A percentile compares a stretch with the other conserved stretches of the same genome.
phyloP scores from a whole-genome alignment of 2,797 vertebrate genomes.

The Morus bassanus region DNA sequence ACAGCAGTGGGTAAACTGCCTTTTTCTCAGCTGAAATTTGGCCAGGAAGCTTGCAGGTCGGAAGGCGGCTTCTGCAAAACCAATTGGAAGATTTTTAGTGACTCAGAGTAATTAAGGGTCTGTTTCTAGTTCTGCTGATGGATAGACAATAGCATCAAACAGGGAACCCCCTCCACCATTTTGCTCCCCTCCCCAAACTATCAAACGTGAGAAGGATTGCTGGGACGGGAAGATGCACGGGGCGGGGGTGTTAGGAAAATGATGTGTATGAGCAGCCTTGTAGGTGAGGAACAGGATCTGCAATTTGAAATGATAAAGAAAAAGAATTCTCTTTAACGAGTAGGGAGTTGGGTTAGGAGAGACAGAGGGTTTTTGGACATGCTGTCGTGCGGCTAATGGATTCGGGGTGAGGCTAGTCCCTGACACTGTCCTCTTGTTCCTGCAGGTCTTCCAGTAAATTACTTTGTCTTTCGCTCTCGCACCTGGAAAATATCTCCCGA shows the following conservation, averaged over 20 bases:
- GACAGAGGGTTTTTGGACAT: background rate
- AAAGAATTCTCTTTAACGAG: accelerated
- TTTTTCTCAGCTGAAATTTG: background rate
- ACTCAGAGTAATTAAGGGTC: background rate
- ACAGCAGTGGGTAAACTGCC: background rate
- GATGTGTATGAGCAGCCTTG: background rate
- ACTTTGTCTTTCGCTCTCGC: background rate
- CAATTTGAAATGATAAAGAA: background rate
- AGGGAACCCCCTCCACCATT: background rate
- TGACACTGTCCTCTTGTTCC: background rate
- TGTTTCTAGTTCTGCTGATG: background rate
- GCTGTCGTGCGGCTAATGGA: background rate
- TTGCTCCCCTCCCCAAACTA: background rate
- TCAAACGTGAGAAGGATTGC: background rate
- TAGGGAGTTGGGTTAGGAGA: background rate
- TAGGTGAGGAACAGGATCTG: background rate
- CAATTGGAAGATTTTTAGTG: background rate
- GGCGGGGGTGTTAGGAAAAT: accelerated
- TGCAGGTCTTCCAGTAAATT: background rate
- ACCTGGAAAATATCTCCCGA: background rate
- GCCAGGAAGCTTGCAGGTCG: background rate
- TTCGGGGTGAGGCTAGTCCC: background rate
- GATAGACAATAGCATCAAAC: accelerated
- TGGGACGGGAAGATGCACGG: background rate
- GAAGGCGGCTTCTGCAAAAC: background rate